Evolutionary conservation across 2,888 invertebrate genomes (phyloP).

Genomic region (Agapostemon virescens): DNA sequence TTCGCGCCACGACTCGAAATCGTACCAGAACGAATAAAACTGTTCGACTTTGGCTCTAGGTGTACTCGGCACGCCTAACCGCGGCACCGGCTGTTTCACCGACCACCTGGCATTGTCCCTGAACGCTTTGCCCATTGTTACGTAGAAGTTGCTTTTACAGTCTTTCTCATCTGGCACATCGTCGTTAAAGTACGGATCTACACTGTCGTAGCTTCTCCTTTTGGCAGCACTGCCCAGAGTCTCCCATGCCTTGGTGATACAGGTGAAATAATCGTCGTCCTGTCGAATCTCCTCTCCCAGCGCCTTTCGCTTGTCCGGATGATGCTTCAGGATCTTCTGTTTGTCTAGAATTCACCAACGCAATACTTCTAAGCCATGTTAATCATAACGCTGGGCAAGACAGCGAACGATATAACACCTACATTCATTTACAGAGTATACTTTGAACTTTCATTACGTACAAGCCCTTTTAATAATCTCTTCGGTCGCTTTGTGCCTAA

Average conservation of each 20-base stretch:
- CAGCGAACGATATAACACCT: constrained; percentile 56
- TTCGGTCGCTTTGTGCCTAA: constrained; percentile 92
- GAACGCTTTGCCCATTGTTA: constrained; percentile 84
- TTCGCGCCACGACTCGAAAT: constrained; percentile 99
- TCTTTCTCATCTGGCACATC: constrained; percentile 88
- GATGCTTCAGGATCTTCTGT: constrained; percentile 94
- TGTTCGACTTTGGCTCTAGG: constrained; percentile 92
- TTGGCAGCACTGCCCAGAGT: constrained; percentile 90
- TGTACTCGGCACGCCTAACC: constrained; percentile 89
- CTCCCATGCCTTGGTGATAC: constrained; percentile 98
- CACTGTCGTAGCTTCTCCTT: constrained; percentile 96
- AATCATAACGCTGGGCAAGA: constrained; percentile 15
- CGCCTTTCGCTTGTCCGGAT: constrained; percentile 98
- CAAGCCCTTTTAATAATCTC: constrained; percentile 97
- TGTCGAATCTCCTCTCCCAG: constrained; percentile 92
- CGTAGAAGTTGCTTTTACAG: constrained; percentile 90
- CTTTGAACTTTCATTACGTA: constrained; percentile 81
- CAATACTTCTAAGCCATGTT: constrained; percentile 43
- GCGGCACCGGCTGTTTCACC: constrained; percentile 91
- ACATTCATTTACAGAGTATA: constrained; percentile 59
- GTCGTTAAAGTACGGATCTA: constrained; percentile 97
- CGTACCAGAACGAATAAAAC: constrained; percentile 99
- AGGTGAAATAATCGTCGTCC: constrained; percentile 98
- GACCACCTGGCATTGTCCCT: constrained; percentile 95
- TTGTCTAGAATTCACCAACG: constrained; percentile 81